A percentile compares a stretch with the other conserved stretches of the same genome.
These are phyloP conservation scores for Paragorgia papillata DNA, from an alignment of 92 coral and sea anemone genomes.

Conservation along the genomic window DNA sequence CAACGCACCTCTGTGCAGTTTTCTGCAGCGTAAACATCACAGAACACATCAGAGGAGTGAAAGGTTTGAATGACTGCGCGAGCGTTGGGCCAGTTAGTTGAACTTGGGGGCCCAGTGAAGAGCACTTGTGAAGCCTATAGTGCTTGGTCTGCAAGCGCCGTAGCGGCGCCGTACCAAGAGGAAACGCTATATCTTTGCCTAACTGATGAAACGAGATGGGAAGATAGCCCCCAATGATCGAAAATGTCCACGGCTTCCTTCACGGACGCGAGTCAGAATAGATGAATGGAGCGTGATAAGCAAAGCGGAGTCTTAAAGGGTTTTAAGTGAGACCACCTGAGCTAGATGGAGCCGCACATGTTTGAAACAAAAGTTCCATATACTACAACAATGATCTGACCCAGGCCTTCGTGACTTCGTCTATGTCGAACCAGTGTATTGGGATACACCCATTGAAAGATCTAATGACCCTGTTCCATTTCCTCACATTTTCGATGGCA, in stretches of 20 bases:
- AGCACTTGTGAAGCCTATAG: slow-evolving; percentile 17
- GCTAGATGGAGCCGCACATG: too few species aligned
- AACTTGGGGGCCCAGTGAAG: neutral
- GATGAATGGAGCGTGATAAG: slow-evolving; percentile 38
- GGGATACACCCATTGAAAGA: too few species aligned
- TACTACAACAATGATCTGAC: too few species aligned
- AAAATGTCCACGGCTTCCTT: slow-evolving; percentile 14
- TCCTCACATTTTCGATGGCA: too few species aligned
- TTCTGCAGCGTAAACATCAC: neutral
- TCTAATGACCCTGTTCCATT: too few species aligned
- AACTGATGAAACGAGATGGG: slow-evolving; percentile 39
- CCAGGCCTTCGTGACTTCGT: too few species aligned
- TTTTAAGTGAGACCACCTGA: neutral
- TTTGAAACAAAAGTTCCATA: too few species aligned
- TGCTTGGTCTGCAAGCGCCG: slow-evolving; percentile 14
- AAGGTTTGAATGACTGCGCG: neutral
- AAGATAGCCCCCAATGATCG: neutral
- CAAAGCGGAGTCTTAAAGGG: neutral
- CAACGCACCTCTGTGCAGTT: neutral
- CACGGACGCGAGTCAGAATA: slow-evolving; percentile 1
- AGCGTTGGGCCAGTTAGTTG: slow-evolving; percentile 4
- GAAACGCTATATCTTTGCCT: slow-evolving; percentile 18
- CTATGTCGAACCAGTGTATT: too few species aligned
- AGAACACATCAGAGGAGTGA: neutral
- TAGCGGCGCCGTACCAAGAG: slow-evolving; percentile 25